These are phyloP conservation scores for Struthidea cinerea DNA, from an alignment of 2,113 vertebrate species.

Conservation along the genomic window DNA sequence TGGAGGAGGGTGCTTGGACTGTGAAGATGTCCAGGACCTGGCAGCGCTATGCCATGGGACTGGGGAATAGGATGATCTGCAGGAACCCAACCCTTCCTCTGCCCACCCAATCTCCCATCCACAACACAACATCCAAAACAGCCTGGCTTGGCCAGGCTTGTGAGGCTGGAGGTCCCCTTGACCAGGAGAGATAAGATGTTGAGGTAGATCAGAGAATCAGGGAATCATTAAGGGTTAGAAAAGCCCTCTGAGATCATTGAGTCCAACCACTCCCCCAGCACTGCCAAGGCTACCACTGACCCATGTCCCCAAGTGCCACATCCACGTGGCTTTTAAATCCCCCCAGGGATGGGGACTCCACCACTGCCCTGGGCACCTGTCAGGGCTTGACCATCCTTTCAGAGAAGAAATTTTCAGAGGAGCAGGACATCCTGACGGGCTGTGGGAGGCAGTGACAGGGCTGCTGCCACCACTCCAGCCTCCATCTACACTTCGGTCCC, in stretches of 20 bases:
- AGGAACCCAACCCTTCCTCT: background rate
- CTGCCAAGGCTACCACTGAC: background rate
- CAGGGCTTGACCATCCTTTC: background rate
- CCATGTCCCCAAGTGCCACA: background rate
- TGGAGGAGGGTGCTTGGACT: background rate
- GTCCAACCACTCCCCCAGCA: background rate
- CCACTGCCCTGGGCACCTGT: background rate
- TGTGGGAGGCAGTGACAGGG: background rate
- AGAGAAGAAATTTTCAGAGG: background rate
- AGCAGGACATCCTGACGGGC: background rate
- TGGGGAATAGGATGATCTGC: background rate
- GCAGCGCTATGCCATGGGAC: background rate
- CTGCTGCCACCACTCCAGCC: background rate
- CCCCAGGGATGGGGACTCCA: background rate
- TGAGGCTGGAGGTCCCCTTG: background rate
- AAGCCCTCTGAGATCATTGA: background rate
- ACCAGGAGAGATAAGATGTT: background rate
- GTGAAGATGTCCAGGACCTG: background rate
- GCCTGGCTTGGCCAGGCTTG: background rate
- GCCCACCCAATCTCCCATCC: background rate
- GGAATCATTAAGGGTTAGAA: background rate
- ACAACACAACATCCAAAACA: background rate
- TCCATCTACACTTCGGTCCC: background rate
- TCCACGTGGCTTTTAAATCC: background rate
- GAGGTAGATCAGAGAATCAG: background rate